These are phyloP conservation scores for Clarias magur DNA, from an alignment of 2,113 vertebrate genomes.

Conservation along the genomic window DNA sequence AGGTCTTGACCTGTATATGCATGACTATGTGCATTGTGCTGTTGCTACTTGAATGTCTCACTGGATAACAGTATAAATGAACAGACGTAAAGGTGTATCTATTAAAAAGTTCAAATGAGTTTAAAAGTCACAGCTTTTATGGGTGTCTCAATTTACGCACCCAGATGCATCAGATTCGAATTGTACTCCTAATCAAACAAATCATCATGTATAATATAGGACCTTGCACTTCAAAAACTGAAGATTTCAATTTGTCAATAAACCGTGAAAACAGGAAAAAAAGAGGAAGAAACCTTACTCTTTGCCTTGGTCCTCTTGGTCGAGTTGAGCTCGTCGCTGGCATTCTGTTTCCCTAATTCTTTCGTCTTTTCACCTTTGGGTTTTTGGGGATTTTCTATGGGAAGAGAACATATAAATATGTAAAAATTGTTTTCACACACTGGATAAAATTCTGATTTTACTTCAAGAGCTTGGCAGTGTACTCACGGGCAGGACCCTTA, in stretches of 20 bases:
- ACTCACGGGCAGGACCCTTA: conserved; percentile 72
- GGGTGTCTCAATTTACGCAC: not conserved
- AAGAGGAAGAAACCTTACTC: conserved; percentile 61
- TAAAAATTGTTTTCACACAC: not conserved
- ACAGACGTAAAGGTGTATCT: not conserved
- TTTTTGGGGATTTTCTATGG: conserved; percentile 62
- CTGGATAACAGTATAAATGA: not conserved
- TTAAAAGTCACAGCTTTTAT: no score
- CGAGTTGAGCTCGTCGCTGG: conserved; percentile 63
- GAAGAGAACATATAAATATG: conserved; percentile 4
- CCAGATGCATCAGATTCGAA: not conserved
- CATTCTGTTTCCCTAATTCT: conserved; percentile 66
- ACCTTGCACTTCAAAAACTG: not conserved
- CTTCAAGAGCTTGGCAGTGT: not conserved
- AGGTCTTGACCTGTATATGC: not conserved
- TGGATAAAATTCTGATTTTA: not conserved
- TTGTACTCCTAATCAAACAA: not conserved
- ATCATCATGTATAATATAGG: not conserved
- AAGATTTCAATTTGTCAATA: not conserved
- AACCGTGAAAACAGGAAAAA: not conserved
- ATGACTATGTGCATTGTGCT: not conserved
- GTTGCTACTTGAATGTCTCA: not conserved
- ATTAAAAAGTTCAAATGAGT: not conserved
- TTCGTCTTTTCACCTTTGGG: conserved; percentile 66
- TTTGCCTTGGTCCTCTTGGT: conserved; percentile 63